Conservation (phyloP, 2,113 vertebrate species). For the Pachypanchax playfairii region DNA sequence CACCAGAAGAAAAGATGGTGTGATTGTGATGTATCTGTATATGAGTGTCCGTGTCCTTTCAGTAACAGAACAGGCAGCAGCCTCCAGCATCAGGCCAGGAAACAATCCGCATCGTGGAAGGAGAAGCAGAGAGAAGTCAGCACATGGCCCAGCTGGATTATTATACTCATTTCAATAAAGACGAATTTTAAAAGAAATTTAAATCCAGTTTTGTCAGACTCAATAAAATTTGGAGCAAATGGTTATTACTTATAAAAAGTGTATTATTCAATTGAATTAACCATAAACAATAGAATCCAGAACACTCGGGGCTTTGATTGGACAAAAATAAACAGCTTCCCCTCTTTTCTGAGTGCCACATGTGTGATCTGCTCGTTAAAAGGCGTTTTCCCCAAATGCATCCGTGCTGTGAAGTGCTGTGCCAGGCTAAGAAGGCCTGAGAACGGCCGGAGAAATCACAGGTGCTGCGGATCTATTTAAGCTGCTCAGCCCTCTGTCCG, state of each 20-base stretch:
- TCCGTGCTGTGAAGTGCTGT: conserved; percentile 38
- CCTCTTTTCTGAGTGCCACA: conserved; percentile 14
- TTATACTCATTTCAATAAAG: no score
- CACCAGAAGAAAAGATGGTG: no score
- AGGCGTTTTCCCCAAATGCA: conserved; percentile 14
- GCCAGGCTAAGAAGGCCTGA: conserved; percentile 66
- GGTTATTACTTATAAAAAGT: no score
- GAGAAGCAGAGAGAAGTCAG: conserved; percentile 70
- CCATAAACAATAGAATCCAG: no score
- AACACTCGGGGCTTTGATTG: no score
- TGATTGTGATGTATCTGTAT: no score
- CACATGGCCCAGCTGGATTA: conserved; percentile 74
- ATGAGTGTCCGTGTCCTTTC: conserved; percentile 63
- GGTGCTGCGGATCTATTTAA: conserved; percentile 75
- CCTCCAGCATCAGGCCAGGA: conserved; percentile 69
- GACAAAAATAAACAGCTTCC: not conserved
- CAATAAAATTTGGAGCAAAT: no score
- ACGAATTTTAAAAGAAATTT: no score
- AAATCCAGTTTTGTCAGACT: not conserved
- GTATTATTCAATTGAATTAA: no score
- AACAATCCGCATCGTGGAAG: conserved; percentile 80
- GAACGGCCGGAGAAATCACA: conserved; percentile 75
- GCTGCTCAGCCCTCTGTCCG: conserved; percentile 76
- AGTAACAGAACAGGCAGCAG: conserved; percentile 74
- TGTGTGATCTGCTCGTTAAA: conserved; percentile 5